A percentile compares a stretch with the other conserved stretches of the same genome.
These are phyloP conservation scores for Malurus melanocephalus DNA, from an alignment of 2,113 vertebrate species.

Conservation along the genomic window DNA sequence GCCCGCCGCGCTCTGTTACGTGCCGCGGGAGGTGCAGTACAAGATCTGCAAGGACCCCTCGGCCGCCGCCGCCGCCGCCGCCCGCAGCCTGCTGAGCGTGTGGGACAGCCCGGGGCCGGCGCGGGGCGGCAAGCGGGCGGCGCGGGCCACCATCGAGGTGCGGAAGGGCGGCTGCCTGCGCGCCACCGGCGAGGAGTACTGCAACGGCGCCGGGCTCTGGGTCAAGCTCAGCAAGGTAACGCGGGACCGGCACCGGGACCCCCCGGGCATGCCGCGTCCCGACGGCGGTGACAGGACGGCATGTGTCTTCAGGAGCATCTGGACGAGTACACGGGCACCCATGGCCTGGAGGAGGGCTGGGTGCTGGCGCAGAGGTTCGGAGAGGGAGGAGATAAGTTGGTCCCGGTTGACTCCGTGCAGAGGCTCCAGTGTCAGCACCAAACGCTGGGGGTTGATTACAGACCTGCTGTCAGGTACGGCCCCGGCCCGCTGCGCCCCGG, in stretches of 20 bases:
- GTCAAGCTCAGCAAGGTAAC: slow-evolving; percentile 88
- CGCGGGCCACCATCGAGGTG: slow-evolving; percentile 82
- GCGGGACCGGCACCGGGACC: neutral
- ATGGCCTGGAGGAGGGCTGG: slow-evolving; percentile 87
- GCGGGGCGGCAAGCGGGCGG: slow-evolving; percentile 77
- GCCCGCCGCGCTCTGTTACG: slow-evolving; percentile 84
- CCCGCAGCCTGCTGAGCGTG: slow-evolving; percentile 71
- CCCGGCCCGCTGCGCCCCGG: neutral
- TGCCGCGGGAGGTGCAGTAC: slow-evolving; percentile 89
- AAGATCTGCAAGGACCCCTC: slow-evolving; percentile 90
- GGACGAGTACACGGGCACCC: slow-evolving; percentile 74
- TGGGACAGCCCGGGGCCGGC: slow-evolving; percentile 69
- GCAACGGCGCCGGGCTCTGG: slow-evolving; percentile 92
- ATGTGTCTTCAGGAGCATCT: slow-evolving; percentile 83
- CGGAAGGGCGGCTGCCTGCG: slow-evolving; percentile 89
- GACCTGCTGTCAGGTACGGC: slow-evolving; percentile 78
- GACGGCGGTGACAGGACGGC: neutral
- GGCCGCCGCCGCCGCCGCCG: slow-evolving; percentile 38
- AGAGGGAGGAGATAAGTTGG: slow-evolving; percentile 85
- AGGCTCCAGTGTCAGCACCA: slow-evolving; percentile 83
- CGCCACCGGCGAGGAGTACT: slow-evolving; percentile 91
- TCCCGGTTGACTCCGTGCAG: slow-evolving; percentile 86
- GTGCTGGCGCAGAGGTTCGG: slow-evolving; percentile 87
- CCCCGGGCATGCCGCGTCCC: accelerated
- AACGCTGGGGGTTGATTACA: slow-evolving; percentile 86